Evolutionary conservation across 2,113 vertebrate genomes (phyloP).

Genomic region (Pelusios castaneus): DNA sequence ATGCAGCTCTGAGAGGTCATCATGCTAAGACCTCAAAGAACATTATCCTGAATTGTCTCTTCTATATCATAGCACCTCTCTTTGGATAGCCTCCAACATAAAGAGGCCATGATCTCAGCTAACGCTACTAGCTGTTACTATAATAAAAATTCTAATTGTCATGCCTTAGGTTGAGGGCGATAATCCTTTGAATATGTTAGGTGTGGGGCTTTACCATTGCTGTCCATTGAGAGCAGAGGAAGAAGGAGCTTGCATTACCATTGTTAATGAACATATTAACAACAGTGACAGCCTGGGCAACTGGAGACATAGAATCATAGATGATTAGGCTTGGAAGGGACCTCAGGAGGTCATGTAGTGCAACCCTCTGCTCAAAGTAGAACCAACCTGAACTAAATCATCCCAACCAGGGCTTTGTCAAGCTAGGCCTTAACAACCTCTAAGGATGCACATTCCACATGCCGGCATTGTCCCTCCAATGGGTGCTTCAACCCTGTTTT

Average conservation of each 20-base stretch:
- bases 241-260: not conserved
- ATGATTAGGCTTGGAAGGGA: too few species aligned
- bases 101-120: constrained; percentile 47
- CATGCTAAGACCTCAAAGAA: not conserved
- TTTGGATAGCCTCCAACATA: constrained; percentile 49
- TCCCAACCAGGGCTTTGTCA: too few species aligned
- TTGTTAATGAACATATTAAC: constrained; percentile 20
- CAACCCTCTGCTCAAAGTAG: too few species aligned
- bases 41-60: constrained; percentile 34
- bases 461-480: not conserved
- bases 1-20: constrained; percentile 23
- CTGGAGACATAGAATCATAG: not conserved
- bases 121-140: constrained; percentile 53
- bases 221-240: constrained; percentile 32
- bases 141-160: constrained; percentile 64
- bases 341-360: too few species aligned
- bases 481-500: not conserved
- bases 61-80: constrained; percentile 2
- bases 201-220: constrained; percentile 13
- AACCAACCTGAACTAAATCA: too few species aligned
- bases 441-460: not conserved
- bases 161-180: constrained; percentile 65
- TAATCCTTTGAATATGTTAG: constrained; percentile 10
- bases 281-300: not conserved
- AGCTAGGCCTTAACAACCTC: too few species aligned